These are phyloP conservation scores for Rachycentron canadum DNA, from an alignment of 2,797 vertebrate species.

Conservation along the genomic window DNA sequence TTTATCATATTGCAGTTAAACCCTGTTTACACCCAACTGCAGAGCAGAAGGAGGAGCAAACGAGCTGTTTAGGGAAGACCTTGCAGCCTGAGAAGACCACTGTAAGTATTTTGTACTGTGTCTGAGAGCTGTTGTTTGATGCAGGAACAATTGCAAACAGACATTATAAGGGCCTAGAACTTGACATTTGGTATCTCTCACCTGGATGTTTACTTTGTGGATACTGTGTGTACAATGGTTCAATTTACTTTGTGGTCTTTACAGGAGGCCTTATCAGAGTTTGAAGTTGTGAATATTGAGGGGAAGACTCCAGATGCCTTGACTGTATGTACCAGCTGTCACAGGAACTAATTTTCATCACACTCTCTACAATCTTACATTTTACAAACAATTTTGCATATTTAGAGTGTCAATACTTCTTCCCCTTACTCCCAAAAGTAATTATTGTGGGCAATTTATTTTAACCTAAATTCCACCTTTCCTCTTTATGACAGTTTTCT, in stretches of 20 bases:
- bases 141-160: slow-evolving; percentile 11
- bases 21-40: slow-evolving; percentile 76
- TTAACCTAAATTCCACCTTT: slow-evolving; percentile 35
- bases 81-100: slow-evolving; percentile 82
- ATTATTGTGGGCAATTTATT: slow-evolving; percentile 14
- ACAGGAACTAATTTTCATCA: not conserved
- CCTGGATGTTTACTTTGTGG: slow-evolving; percentile 8
- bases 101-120: slow-evolving; percentile 71
- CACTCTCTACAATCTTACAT: not conserved
- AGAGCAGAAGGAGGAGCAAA: slow-evolving; percentile 81
- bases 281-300: slow-evolving; percentile 88
- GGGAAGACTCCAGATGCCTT: slow-evolving; percentile 82
- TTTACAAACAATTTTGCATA: not conserved
- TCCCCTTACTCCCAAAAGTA: not conserved
- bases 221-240: not conserved
- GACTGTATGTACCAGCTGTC: slow-evolving; percentile 74
- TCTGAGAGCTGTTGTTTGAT: not conserved
- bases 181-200: not conserved
- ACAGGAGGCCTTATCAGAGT: slow-evolving; percentile 91
- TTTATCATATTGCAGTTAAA: slow-evolving; percentile 73
- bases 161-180: not conserved
- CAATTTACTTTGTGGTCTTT: slow-evolving; percentile 34
- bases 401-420: not conserved
- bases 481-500: slow-evolving; percentile 55
- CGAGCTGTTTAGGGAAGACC: slow-evolving; percentile 78